Conservation (phyloP, 1,140 invertebrate species). For the Aphidius ervi region DNA sequence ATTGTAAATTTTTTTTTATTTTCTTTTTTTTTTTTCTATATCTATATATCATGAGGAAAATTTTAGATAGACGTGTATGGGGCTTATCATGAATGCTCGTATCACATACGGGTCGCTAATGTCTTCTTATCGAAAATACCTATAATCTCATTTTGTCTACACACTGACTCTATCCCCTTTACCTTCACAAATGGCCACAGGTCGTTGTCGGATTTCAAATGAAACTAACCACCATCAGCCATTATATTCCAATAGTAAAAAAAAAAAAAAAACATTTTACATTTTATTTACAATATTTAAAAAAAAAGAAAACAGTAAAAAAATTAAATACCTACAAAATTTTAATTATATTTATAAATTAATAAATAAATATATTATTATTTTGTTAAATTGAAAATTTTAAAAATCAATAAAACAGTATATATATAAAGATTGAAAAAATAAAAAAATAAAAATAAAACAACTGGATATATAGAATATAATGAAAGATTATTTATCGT, state of each 20-base stretch:
- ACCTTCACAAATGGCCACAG: slow-evolving; percentile 30
- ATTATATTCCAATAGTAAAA: slow-evolving; percentile 29
- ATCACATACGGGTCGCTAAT: slow-evolving; percentile 55
- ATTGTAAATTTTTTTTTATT: too few relatives aligned
- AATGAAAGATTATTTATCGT: too few relatives aligned
- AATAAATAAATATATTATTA: not conserved
- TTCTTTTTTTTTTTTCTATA: too few relatives aligned
- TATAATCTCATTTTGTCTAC: slow-evolving; percentile 39
- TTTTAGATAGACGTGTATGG: slow-evolving; percentile 26
- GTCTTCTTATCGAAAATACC: slow-evolving; percentile 49
- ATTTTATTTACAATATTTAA: not conserved
- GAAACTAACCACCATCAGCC: slow-evolving; percentile 27
- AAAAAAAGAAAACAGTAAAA: slow-evolving; percentile 1
- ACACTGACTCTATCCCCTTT: slow-evolving; percentile 23
- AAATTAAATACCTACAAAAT: too few relatives aligned
- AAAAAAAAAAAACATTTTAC: too few relatives aligned
- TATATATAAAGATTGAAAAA: too few relatives aligned
- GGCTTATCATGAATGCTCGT: slow-evolving; percentile 39
- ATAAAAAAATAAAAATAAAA: not conserved
- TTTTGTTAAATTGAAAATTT: not conserved
- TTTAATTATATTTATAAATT: too few relatives aligned
- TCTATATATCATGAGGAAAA: too few relatives aligned
- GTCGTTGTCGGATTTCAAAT: slow-evolving; percentile 38
- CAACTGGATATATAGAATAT: not conserved
- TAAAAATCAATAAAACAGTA: not conserved